A percentile compares a stretch with the other conserved stretches of the same genome.
These are phyloP conservation scores for Mythimna loreyi DNA, from an alignment of 2,888 invertebrate species.

Conservation along the genomic window DNA sequence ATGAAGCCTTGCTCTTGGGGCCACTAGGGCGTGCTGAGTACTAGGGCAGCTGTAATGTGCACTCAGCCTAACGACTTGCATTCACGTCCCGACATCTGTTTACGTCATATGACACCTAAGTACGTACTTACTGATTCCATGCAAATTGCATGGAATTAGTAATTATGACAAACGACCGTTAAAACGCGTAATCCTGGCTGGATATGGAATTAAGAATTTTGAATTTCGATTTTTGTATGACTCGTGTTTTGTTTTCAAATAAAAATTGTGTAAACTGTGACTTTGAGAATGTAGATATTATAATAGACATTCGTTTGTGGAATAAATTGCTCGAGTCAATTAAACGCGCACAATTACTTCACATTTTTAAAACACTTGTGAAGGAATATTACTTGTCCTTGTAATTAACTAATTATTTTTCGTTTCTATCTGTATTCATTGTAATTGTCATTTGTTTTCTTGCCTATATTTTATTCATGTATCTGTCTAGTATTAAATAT, in stretches of 20 bases:
- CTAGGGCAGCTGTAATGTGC: constrained; percentile 72
- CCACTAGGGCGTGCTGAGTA: constrained; percentile 62
- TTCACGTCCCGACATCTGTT: constrained; percentile 67
- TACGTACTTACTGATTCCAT: background rate
- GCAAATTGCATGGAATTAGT: background rate
- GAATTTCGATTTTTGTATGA: background rate
- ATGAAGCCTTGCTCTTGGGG: constrained; percentile 59
- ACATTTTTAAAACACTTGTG: too few relatives aligned
- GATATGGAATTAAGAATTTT: background rate
- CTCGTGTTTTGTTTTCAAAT: constrained; percentile 22
- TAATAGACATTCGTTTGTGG: too few relatives aligned
- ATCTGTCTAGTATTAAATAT: too few relatives aligned
- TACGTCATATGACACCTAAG: constrained; percentile 22
- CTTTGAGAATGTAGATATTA: constrained; percentile 13
- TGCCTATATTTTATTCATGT: too few relatives aligned
- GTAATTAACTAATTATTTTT: too few relatives aligned
- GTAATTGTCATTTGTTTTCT: too few relatives aligned
- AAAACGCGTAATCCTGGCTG: constrained; percentile 17
- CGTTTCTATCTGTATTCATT: too few relatives aligned
- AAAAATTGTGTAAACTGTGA: constrained; percentile 16
- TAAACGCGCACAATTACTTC: too few relatives aligned
- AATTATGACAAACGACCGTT: constrained; percentile 5
- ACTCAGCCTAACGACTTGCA: constrained; percentile 83
- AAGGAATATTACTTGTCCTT: too few relatives aligned
- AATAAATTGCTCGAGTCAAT: too few relatives aligned